These are phyloP conservation scores for Meriones unguiculatus DNA, from an alignment of 2,113 vertebrate genomes.

Conservation along the genomic window DNA sequence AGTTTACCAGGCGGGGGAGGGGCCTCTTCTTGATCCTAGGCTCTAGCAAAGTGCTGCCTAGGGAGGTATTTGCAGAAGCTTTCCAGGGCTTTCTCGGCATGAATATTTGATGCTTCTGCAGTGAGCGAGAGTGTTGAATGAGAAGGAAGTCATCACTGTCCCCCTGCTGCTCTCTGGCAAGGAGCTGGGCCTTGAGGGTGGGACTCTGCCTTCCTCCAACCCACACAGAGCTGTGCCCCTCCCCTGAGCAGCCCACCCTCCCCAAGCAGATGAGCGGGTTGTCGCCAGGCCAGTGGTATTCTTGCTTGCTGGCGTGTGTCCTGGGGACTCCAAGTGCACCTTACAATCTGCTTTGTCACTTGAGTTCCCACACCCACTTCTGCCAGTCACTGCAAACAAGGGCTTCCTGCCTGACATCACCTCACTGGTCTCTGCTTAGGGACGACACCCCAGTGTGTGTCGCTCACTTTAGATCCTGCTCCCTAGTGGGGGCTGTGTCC, in stretches of 20 bases:
- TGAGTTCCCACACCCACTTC: neutral
- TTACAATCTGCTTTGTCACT: constrained; percentile 47
- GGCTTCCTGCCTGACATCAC: neutral
- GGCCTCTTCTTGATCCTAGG: neutral
- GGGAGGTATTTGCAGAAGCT: constrained; percentile 14
- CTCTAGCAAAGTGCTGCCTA: neutral
- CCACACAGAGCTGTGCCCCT: neutral
- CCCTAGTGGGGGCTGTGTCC: neutral
- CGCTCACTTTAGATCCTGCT: no score
- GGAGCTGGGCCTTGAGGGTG: neutral
- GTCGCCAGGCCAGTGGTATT: neutral
- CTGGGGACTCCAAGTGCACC: neutral
- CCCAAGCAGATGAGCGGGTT: neutral
- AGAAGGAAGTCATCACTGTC: neutral
- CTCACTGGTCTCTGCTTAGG: neutral
- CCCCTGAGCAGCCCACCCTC: neutral
- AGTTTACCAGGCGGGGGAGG: neutral
- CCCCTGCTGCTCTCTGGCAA: neutral
- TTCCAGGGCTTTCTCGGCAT: constrained; percentile 48
- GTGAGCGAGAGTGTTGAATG: neutral
- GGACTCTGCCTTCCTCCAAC: neutral
- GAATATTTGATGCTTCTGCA: constrained; percentile 69
- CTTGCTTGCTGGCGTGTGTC: neutral
- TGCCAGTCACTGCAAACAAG: neutral
- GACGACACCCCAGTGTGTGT: neutral